Percentiles rank a stretch among this genome's conserved stretches.
Conservation (phyloP, 2,888 invertebrate species). For the Biston betularia region DNA sequence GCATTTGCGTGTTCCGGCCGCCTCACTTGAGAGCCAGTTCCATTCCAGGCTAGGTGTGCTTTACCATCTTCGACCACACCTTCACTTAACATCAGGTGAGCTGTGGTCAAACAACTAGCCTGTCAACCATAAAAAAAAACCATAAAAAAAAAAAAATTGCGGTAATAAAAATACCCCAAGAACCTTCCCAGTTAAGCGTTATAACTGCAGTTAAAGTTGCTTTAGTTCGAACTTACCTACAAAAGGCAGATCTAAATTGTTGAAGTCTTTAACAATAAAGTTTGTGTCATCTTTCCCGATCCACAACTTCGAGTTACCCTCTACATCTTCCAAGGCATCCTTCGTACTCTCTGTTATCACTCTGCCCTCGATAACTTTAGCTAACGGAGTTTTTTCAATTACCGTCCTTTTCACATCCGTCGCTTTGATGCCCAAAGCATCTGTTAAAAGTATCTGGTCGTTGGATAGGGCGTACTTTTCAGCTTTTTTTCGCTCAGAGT, state of each 20-base stretch:
- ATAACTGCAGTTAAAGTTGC: too few relatives aligned
- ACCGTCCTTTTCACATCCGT: conserved; percentile 55
- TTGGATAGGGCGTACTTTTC: conserved; percentile 79
- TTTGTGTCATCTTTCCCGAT: conserved; percentile 98
- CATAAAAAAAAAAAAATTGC: too few relatives aligned
- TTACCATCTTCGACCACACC: too few relatives aligned
- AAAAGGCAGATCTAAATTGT: conserved; percentile 95
- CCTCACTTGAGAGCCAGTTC: too few relatives aligned
- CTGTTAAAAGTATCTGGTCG: conserved; percentile 71
- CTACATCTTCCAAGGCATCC: conserved; percentile 68
- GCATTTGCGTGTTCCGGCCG: too few relatives aligned
- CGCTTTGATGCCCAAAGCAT: conserved; percentile 45
- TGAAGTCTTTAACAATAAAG: conserved; percentile 98
- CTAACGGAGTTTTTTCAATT: conserved; percentile 69
- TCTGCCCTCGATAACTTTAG: conserved; percentile 74
- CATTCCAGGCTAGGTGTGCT: too few relatives aligned
- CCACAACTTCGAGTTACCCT: conserved; percentile 95
- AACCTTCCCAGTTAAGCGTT: too few relatives aligned
- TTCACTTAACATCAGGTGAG: too few relatives aligned
- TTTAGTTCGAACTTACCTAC: conserved; percentile 67
- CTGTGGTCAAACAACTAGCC: too few relatives aligned
- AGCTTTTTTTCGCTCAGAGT: conserved; percentile 77
- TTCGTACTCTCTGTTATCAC: conserved; percentile 73
- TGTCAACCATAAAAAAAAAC: too few relatives aligned
- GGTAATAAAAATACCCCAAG: too few relatives aligned